These are phyloP conservation scores for Brachionus rubens DNA, from an alignment of 1,140 invertebrate species.

Conservation along the genomic window DNA sequence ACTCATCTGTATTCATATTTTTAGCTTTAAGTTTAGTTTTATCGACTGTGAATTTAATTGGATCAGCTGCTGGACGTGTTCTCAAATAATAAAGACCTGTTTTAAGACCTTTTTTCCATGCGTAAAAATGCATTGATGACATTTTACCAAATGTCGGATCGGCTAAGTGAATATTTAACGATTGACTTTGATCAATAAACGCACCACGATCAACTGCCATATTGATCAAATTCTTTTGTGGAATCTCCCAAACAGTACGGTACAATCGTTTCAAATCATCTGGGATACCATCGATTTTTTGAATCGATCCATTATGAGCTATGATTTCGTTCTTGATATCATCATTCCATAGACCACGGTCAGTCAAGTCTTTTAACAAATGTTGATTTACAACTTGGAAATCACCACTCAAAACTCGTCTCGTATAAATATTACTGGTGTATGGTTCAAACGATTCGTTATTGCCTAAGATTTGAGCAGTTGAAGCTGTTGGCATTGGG, in stretches of 20 bases:
- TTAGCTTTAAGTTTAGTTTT: conserved; percentile 64
- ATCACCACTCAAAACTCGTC: conserved; percentile 86
- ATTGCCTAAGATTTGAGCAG: conserved; percentile 97
- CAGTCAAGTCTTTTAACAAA: conserved; percentile 84
- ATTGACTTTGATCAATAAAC: conserved; percentile 98
- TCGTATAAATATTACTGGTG: conserved; percentile 91
- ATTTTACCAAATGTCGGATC: conserved; percentile 87
- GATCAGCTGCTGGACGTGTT: conserved; percentile 90
- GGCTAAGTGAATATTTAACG: conserved; percentile 91
- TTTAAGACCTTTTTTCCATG: conserved; percentile 91
- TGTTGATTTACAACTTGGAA: conserved; percentile 93
- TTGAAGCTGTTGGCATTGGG: conserved; percentile 98
- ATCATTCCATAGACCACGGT: conserved; percentile 84
- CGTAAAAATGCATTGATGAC: conserved; percentile 96
- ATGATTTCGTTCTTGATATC: conserved; percentile 95
- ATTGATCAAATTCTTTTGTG: conserved; percentile 85
- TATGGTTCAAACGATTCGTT: conserved; percentile 98
- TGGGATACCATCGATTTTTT: conserved; percentile 80
- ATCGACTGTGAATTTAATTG: conserved; percentile 96
- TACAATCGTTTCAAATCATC: conserved; percentile 84
- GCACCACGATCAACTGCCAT: conserved; percentile 97
- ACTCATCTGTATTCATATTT: conserved; percentile 38
- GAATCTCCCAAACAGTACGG: conserved; percentile 98
- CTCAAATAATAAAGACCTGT: conserved; percentile 98
- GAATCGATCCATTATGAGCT: conserved; percentile 86